Evolutionary conservation across 2,888 invertebrate species (phyloP), one percentile per base, ranked within the genome.

Genomic region (Nysson spinosus): DNA sequence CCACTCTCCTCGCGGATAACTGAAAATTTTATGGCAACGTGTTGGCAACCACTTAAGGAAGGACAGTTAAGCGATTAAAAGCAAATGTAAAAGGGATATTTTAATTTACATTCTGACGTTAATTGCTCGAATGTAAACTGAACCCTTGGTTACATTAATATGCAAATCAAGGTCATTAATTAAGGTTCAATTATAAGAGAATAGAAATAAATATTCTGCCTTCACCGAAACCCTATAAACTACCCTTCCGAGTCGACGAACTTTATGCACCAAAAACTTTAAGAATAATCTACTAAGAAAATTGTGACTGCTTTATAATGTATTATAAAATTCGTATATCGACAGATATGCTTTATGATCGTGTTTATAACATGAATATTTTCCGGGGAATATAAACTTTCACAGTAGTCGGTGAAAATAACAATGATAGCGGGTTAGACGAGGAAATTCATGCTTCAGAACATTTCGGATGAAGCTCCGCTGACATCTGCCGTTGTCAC

Each of bases 401-500:
- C 34, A 32, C 39, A 35, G 26, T 6, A 9, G 46, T 37, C 17
- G 43, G 39, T n/a, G 46, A 47, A 52, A 72, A 44, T 16, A 40
- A 17, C 42, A 34, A 39, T 19, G 52, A 63, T 49, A 58, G 55
- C 30, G 39, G 26, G 17, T n/a, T 37, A 30, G 49, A 32, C 32
- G 32, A 22, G 34, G 28, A 37, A 39, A 32, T 66, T 37, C 14
- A 20, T 40, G 34, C 58, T 51, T 49, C 6, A 14, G 16, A 43
- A 55, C 50, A 50, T 35, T 62, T 22, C 37, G 24, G 24, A 32
- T 34, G 42, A 28, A 20, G 32, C 34, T 32, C 30, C 61, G 56
- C 42, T 61, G 76, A 77, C 75, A 71, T 69, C 72, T 72, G 78
- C 58, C 70, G 65, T 47, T 56, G 54, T 46, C 56, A 43, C 44